Evolutionary conservation across 2,888 invertebrate genomes (phyloP).

Genomic region (Ischnura elegans): DNA sequence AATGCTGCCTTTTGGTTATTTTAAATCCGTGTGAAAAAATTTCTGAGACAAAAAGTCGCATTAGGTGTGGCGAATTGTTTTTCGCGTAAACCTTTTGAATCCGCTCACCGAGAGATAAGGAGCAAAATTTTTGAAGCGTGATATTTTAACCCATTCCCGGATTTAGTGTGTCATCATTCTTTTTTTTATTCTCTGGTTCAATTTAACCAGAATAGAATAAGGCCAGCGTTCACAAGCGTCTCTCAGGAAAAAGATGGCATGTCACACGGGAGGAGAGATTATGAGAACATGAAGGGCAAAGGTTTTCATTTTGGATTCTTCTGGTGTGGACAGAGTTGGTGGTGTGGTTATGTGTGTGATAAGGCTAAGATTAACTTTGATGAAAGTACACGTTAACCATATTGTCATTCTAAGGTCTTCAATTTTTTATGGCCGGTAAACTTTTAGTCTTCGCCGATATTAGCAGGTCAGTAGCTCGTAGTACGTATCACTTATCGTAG

Average conservation of each 20-base stretch:
- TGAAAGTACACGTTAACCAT: neutral
- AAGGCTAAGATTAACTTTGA: neutral
- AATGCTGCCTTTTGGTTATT: neutral
- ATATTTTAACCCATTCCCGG: neutral
- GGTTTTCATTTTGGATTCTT: neutral
- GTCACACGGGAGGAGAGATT: neutral
- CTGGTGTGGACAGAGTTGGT: neutral
- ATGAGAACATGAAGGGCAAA: neutral
- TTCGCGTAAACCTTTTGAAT: neutral
- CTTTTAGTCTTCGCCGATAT: no score
- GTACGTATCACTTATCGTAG: no score
- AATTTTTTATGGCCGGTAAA: no score
- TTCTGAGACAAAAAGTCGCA: neutral
- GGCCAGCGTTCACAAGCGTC: neutral
- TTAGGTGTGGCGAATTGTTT: neutral
- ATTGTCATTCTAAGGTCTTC: neutral
- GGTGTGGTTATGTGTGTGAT: neutral
- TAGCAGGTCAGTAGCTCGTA: no score
- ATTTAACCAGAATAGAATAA: neutral
- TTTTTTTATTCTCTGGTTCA: neutral
- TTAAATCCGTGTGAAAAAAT: neutral
- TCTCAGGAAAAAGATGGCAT: neutral
- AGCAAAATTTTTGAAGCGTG: neutral
- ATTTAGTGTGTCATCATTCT: neutral
- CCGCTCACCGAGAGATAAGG: neutral